Base-by-base conservation (phyloP, 2,113 vertebrate genomes). In the Corythornis cristatus region DNA sequence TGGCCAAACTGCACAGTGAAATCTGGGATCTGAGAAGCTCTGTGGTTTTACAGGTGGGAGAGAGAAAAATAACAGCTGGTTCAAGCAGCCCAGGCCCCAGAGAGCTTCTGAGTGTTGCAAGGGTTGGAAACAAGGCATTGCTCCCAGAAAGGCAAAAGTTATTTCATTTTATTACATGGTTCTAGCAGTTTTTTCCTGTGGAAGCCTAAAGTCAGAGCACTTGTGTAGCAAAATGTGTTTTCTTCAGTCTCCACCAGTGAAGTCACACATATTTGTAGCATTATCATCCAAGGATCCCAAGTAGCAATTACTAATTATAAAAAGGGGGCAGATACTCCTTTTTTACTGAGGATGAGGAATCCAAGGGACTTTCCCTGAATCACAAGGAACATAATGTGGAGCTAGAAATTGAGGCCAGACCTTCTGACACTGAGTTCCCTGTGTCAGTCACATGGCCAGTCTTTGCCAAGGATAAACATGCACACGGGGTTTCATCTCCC, bases 311-410 rank as follows among this genome's bases (percentile, higher is more conserved):
- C 64, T 86, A 50, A 79, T 76, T 92, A 73, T n/a, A 28, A 51
- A 50, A 78, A 87, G n/a, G 9, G 16, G 42, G 37, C 91, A 90
- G 51, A 77, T 91, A 62, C 17, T 89, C 25, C 22, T 89, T 71
- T 91, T 89, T 86, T 86, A 80, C 48, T 83, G 88, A 90, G 76
- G 60, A 26, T 74, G 46, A 58, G 73, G 50, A 79, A 76, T 91
- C 91, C 85, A 83, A 86, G 46, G 58, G 67, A 85, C 75, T 92
- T 92, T 33, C 56, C 25, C 86, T 87, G 71, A 83, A 88, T 96
- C 51, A 35, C 29, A 71, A 79, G 66, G 79, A 92, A 65, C 43
- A 74, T 84, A 70, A 85, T 85, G 66, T 82, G 66, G 66, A 82
- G 33, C 62, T 66, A 79, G 67, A 87, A 95, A 83, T 73, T 90